phyloP scores from a whole-genome alignment of 2,113 vertebrate species.

The Gasterosteus aculeatus region DNA sequence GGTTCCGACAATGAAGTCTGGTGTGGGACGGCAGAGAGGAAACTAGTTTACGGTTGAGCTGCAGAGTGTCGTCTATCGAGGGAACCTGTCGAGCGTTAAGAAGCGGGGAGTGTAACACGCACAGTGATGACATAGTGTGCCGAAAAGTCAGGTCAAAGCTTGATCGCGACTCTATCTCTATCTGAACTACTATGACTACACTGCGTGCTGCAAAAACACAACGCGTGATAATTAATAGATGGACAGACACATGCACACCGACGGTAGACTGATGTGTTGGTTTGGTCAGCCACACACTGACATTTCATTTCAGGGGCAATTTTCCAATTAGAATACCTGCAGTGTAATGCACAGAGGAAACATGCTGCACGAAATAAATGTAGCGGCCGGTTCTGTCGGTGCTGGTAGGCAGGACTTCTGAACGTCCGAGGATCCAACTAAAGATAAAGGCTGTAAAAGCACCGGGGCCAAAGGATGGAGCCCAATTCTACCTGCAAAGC shows the following conservation, averaged over 20 bases:
- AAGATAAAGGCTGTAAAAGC: neutral
- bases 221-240: slow-evolving; percentile 1
- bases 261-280: neutral
- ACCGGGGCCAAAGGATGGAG: neutral
- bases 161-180: neutral
- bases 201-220: slow-evolving; percentile 4
- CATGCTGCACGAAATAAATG: neutral
- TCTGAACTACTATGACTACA: neutral
- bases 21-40: slow-evolving; percentile 75
- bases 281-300: neutral
- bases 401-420: neutral
- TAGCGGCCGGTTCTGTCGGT: neutral
- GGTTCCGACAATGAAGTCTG: slow-evolving; percentile 73
- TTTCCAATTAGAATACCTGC: slow-evolving; percentile 31
- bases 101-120: slow-evolving; percentile 36
- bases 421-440: neutral
- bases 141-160: neutral
- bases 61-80: slow-evolving; percentile 69
- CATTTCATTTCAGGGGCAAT: slow-evolving; percentile 10
- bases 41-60: slow-evolving; percentile 50
- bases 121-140: slow-evolving; percentile 4
- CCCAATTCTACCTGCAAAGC: neutral
- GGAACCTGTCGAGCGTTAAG: slow-evolving; percentile 70
- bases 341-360: slow-evolving; percentile 12
- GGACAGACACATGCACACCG: neutral